These are phyloP conservation scores for Coelopa frigida DNA, from an alignment of 1,140 invertebrate genomes.

Conservation along the genomic window DNA sequence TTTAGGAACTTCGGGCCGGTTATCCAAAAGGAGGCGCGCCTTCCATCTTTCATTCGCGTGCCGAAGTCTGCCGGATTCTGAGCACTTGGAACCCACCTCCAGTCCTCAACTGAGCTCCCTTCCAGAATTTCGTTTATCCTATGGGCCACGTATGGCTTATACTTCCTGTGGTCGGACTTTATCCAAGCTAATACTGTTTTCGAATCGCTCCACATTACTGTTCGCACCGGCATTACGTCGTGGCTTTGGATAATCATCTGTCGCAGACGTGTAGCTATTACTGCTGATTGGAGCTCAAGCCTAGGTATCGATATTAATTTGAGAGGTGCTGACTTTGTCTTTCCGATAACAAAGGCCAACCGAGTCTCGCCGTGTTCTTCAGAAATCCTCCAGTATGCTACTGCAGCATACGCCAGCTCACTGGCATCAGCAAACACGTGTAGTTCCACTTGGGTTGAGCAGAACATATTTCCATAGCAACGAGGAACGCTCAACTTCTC, in stretches of 20 bases:
- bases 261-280: conserved; percentile 20
- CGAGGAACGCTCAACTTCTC: neutral
- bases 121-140: conserved; percentile 2
- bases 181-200: conserved; percentile 34
- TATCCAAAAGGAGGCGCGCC: no score
- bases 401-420: conserved; percentile 24
- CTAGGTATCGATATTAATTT: conserved; percentile 24
- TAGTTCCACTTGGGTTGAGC: neutral
- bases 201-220: conserved; percentile 36
- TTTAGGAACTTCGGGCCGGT: no score
- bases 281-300: conserved; percentile 26
- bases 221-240: conserved; percentile 3
- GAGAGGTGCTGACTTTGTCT: conserved; percentile 21
- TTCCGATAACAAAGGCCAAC: no score
- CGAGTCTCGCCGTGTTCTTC: conserved; percentile 3
- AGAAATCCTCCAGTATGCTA: conserved; percentile 5
- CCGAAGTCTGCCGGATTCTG: conserved; percentile 29
- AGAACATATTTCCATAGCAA: neutral
- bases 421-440: conserved; percentile 26
- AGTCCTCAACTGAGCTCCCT: conserved; percentile 8
- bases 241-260: neutral
- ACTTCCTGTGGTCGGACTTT: conserved; percentile 15
- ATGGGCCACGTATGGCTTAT: conserved; percentile 30
- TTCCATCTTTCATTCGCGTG: conserved; percentile 14
- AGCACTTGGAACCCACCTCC: conserved; percentile 23